Evolutionary conservation across 2,797 vertebrate species (phyloP).

Genomic region (Ciconia nigra): DNA sequence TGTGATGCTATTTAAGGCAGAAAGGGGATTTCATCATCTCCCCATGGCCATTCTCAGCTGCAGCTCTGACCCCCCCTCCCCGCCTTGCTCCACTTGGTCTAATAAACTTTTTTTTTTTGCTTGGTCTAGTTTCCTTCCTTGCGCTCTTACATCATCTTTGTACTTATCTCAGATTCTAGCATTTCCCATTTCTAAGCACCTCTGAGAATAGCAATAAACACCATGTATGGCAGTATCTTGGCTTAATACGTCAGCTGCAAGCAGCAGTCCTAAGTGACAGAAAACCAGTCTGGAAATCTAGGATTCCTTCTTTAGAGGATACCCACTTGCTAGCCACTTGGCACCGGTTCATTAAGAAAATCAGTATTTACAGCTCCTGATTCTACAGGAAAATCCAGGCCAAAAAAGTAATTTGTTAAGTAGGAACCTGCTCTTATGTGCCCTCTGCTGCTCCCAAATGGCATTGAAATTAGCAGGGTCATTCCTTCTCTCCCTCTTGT

Average conservation of each 20-base stretch:
- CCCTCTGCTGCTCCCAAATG: constrained; percentile 48
- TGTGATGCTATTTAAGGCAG: background rate
- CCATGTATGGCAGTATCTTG: background rate
- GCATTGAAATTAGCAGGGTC: background rate
- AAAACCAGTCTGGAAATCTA: background rate
- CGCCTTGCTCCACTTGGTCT: background rate
- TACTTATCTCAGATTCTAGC: constrained; percentile 47
- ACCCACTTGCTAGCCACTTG: background rate
- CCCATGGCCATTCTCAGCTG: background rate
- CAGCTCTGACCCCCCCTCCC: background rate
- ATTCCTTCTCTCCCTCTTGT: background rate
- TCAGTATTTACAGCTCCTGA: background rate
- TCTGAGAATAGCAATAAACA: constrained; percentile 27
- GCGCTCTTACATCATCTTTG: constrained; percentile 18
- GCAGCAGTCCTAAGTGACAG: background rate
- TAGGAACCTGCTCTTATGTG: background rate
- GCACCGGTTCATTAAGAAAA: background rate
- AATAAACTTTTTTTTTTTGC: background rate
- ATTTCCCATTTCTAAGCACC: constrained; percentile 29
- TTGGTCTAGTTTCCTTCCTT: constrained; percentile 46
- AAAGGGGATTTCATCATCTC: constrained; percentile 24
- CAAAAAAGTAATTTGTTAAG: background rate
- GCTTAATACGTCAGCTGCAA: background rate
- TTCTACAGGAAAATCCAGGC: background rate
- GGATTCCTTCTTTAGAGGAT: background rate